A percentile compares a stretch with the other conserved stretches of the same genome.
These are phyloP conservation scores for Zaprionus lachaisei DNA, from an alignment of 1,140 invertebrate species.

Conservation along the genomic window DNA sequence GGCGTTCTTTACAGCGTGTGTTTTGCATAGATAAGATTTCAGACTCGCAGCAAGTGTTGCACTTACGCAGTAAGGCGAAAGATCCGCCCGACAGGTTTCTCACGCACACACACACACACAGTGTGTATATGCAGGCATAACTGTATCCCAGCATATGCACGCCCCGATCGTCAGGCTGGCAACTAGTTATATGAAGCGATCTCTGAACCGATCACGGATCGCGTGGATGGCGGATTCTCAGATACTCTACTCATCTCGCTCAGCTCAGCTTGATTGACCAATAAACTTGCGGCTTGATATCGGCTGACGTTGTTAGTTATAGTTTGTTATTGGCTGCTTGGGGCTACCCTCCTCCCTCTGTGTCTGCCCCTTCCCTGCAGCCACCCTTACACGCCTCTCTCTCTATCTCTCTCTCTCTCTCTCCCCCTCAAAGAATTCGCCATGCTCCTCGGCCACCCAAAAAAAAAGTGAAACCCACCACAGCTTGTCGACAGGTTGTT, in stretches of 20 bases:
- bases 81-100: neutral
- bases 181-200: slow-evolving; percentile 54
- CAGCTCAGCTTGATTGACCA: slow-evolving; percentile 67
- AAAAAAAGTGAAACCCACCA: slow-evolving; percentile 76
- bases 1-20: neutral
- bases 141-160: slow-evolving; percentile 33
- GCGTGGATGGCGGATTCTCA: neutral
- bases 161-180: slow-evolving; percentile 29
- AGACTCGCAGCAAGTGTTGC: neutral
- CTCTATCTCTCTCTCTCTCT: neutral
- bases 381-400: neutral
- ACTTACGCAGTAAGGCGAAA: neutral
- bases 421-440: slow-evolving; percentile 48
- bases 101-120: neutral
- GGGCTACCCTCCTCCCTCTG: slow-evolving; percentile 6
- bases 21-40: slow-evolving; percentile 5
- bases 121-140: neutral
- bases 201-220: slow-evolving; percentile 18
- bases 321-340: slow-evolving; percentile 76
- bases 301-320: slow-evolving; percentile 79
- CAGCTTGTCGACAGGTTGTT: slow-evolving; percentile 55
- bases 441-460: neutral
- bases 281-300: slow-evolving; percentile 82
- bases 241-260: slow-evolving; percentile 32
- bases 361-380: neutral